Evolutionary conservation across 2,888 invertebrate species (phyloP).

Genomic region (Amiota mariae): DNA sequence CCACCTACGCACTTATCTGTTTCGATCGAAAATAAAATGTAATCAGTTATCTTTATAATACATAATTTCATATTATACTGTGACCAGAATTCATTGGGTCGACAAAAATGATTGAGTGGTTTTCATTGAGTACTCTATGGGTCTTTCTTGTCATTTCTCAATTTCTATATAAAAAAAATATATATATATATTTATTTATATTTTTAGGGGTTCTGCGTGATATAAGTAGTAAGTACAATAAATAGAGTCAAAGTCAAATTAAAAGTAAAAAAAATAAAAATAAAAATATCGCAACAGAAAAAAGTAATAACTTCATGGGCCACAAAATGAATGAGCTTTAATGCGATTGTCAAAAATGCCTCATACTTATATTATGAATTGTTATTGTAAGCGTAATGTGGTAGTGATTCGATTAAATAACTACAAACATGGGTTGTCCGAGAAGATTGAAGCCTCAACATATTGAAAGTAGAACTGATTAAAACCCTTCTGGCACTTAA

Average conservation of each 20-base stretch:
- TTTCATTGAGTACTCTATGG: slow-evolving; percentile 49
- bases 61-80: no score
- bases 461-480: no score
- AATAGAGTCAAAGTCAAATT: no score
- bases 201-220: background rate
- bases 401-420: slow-evolving; percentile 11
- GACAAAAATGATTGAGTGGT: slow-evolving; percentile 64
- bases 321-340: slow-evolving; percentile 25
- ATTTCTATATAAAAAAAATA: slow-evolving; percentile 1
- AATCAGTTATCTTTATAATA: no score
- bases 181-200: no score
- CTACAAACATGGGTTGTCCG: background rate
- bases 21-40: slow-evolving; percentile 51
- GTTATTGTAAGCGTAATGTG: slow-evolving; percentile 24
- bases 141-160: slow-evolving; percentile 4
- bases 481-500: no score
- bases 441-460: no score
- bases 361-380: background rate
- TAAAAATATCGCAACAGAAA: no score
- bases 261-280: no score
- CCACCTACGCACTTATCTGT: slow-evolving; percentile 52
- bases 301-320: background rate
- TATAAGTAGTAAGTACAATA: no score
- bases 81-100: background rate
- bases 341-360: background rate